A percentile compares a stretch with the other conserved stretches of the same genome.
phyloP scores from a whole-genome alignment of 2,797 vertebrate species.

The Aldrovandia affinis region DNA sequence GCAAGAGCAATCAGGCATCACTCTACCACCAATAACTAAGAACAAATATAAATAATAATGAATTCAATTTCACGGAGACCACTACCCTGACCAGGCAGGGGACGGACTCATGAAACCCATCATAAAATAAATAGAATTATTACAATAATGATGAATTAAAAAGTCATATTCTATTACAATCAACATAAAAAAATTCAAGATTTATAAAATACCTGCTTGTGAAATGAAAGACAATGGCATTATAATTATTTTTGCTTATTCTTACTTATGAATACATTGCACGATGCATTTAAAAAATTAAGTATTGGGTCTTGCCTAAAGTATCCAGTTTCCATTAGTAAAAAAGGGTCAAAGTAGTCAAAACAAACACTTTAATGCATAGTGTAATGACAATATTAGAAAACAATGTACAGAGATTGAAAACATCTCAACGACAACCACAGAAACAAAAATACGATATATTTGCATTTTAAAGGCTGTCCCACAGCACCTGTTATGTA shows the following conservation, averaged over 20 bases:
- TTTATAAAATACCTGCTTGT: too few species aligned
- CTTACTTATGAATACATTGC: background rate
- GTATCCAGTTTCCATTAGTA: background rate
- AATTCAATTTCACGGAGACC: background rate
- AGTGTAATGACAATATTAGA: background rate
- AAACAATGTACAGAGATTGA: background rate
- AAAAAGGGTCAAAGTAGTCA: background rate
- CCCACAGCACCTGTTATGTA: background rate
- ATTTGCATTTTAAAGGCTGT: background rate
- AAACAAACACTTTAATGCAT: constrained; percentile 17
- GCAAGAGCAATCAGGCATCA: background rate
- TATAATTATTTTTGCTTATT: background rate
- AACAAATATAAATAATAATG: background rate
- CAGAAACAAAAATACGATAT: background rate
- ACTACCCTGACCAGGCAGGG: too few species aligned
- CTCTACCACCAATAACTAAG: background rate
- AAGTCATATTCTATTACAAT: too few species aligned
- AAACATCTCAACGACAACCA: constrained; percentile 1
- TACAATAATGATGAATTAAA: too few species aligned
- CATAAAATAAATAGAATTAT: too few species aligned
- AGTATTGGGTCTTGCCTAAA: background rate
- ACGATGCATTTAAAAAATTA: background rate
- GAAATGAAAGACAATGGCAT: background rate
- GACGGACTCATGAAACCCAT: too few species aligned
- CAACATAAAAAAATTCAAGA: too few species aligned